phyloP scores from a whole-genome alignment of 1,140 invertebrate genomes.

The Piezodorus guildinii region DNA sequence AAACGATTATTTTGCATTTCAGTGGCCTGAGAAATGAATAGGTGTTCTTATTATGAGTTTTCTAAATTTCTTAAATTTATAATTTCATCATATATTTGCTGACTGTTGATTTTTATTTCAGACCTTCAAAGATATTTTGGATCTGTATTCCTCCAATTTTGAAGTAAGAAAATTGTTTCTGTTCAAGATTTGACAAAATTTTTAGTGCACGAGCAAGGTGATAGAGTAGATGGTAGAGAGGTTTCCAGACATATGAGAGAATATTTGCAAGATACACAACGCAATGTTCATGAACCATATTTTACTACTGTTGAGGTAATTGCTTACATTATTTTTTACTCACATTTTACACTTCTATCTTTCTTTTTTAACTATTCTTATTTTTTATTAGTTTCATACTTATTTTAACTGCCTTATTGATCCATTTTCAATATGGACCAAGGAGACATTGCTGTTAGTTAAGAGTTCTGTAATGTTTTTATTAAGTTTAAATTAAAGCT shows the following conservation, averaged over 20 bases:
- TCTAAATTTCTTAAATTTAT: too few species aligned
- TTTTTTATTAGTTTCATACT: too few species aligned
- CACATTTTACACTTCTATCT: background rate
- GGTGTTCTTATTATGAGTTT: too few species aligned
- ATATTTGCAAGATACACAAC: conserved; percentile 61
- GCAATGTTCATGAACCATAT: conserved; percentile 70
- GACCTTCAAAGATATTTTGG: conserved; percentile 48
- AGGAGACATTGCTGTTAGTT: too few species aligned
- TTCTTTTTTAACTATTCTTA: background rate
- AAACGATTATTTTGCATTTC: too few species aligned
- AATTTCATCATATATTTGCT: too few species aligned
- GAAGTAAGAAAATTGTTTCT: conserved; percentile 51
- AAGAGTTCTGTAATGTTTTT: too few species aligned
- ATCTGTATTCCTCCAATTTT: conserved; percentile 41
- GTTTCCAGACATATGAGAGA: conserved; percentile 64
- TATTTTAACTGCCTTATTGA: too few species aligned
- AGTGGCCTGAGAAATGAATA: too few species aligned
- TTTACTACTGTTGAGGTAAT: conserved; percentile 59
- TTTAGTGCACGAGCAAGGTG: conserved; percentile 66
- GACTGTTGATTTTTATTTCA: conserved; percentile 32
- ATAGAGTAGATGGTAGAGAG: conserved; percentile 47
- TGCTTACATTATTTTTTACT: conserved; percentile 16
- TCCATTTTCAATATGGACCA: too few species aligned
- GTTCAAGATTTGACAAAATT: conserved; percentile 71
- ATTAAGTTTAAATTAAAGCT: too few species aligned